Conservation (phyloP, 2,113 vertebrate species). For the Gallinago media region DNA sequence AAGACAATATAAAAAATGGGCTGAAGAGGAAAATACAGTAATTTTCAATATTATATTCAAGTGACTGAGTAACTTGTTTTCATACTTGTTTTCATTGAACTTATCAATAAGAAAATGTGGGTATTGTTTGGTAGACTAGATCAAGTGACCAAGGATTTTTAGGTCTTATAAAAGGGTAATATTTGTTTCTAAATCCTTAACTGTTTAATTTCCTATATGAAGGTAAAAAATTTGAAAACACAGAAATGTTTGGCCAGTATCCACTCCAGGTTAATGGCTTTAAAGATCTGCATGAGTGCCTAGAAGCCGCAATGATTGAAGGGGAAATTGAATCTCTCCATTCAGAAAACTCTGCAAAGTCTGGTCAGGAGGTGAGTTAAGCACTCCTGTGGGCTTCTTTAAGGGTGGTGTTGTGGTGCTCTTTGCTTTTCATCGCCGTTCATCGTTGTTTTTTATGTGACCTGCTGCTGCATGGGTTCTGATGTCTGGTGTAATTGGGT, state of each 20-base stretch:
- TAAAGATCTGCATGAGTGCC: constrained; percentile 97
- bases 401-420: neutral
- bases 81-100: neutral
- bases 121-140: neutral
- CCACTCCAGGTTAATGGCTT: constrained; percentile 98
- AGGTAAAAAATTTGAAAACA: constrained; percentile 99
- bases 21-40: neutral
- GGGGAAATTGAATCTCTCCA: constrained; percentile 98
- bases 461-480: neutral
- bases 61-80: neutral
- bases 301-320: constrained; percentile 98
- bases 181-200: neutral
- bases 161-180: neutral
- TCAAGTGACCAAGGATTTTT: neutral
- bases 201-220: constrained; percentile 21
- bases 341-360: constrained; percentile 94
- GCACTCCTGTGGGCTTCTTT: neutral
- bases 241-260: constrained; percentile 98
- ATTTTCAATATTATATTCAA: neutral
- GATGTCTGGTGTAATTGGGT: neutral
- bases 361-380: constrained; percentile 86
- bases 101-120: neutral
- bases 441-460: neutral
- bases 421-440: neutral
- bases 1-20: neutral